Evolutionary conservation across 2,888 invertebrate species (phyloP).

Genomic region (Byasa hedistus): DNA sequence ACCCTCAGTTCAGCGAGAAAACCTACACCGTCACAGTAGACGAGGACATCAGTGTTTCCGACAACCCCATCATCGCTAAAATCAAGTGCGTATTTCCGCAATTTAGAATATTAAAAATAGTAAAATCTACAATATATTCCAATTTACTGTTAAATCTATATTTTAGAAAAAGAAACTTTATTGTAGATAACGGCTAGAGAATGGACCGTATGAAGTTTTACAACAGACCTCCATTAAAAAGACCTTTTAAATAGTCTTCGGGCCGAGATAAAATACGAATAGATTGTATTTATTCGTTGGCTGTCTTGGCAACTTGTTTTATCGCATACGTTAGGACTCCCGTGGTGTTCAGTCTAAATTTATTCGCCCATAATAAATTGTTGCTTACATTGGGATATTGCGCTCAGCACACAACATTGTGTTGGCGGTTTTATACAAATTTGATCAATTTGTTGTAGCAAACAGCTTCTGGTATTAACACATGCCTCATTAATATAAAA

Average conservation of each 20-base stretch:
- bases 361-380: slow-evolving; percentile 59
- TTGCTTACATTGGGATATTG: slow-evolving; percentile 52
- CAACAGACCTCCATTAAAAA: slow-evolving; percentile 25
- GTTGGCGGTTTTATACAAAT: slow-evolving; percentile 35
- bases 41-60: slow-evolving; percentile 92
- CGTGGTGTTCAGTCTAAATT: slow-evolving; percentile 52
- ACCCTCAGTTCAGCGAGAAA: slow-evolving; percentile 94
- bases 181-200: slow-evolving; percentile 10
- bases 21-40: slow-evolving; percentile 92
- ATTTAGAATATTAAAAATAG: too few relatives aligned
- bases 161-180: slow-evolving; percentile 4
- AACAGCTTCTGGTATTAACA: slow-evolving; percentile 17
- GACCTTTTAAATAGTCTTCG: slow-evolving; percentile 21
- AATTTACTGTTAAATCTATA: too few relatives aligned
- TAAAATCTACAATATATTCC: too few relatives aligned
- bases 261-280: slow-evolving; percentile 34
- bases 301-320: slow-evolving; percentile 28
- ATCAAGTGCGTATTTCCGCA: slow-evolving; percentile 58
- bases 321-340: slow-evolving; percentile 30
- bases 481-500: neutral
- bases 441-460: slow-evolving; percentile 16
- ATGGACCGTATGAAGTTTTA: slow-evolving; percentile 20
- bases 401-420: slow-evolving; percentile 36
- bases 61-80: slow-evolving; percentile 87
- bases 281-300: slow-evolving; percentile 34